Conservation (phyloP, 1,140 invertebrate genomes). For the Saxidomus purpurata region DNA sequence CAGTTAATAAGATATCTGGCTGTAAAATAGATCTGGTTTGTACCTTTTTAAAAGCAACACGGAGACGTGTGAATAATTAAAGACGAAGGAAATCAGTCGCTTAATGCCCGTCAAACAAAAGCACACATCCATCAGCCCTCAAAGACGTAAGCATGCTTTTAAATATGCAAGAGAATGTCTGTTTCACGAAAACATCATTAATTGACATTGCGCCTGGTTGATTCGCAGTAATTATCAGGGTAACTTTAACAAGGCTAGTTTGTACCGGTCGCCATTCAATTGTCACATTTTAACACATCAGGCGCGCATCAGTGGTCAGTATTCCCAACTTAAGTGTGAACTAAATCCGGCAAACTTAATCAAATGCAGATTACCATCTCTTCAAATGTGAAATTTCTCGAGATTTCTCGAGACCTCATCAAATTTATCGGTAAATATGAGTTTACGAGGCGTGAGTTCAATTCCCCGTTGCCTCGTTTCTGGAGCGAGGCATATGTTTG, state of each 20-base stretch:
- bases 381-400: conserved; percentile 60
- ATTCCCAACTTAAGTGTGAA: conserved; percentile 42
- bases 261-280: conserved; percentile 25
- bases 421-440: conserved; percentile 69
- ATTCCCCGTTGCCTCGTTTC: conserved; percentile 41
- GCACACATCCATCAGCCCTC: background rate
- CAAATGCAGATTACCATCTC: conserved; percentile 68
- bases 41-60: no score
- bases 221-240: conserved; percentile 26
- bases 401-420: conserved; percentile 66
- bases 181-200: conserved; percentile 19
- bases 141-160: background rate
- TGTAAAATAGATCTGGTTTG: no score
- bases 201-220: conserved; percentile 36
- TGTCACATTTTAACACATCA: conserved; percentile 59
- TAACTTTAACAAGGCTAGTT: conserved; percentile 38
- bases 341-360: conserved; percentile 56
- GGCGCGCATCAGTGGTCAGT: conserved; percentile 39
- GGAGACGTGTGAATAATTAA: no score
- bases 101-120: background rate
- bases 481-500: conserved; percentile 54
- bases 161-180: conserved; percentile 40
- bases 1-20: no score
- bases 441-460: conserved; percentile 61
- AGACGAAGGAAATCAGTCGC: no score